These are phyloP conservation scores for Drosophila carrolli DNA, from an alignment of 1,140 invertebrate genomes.

Conservation along the genomic window DNA sequence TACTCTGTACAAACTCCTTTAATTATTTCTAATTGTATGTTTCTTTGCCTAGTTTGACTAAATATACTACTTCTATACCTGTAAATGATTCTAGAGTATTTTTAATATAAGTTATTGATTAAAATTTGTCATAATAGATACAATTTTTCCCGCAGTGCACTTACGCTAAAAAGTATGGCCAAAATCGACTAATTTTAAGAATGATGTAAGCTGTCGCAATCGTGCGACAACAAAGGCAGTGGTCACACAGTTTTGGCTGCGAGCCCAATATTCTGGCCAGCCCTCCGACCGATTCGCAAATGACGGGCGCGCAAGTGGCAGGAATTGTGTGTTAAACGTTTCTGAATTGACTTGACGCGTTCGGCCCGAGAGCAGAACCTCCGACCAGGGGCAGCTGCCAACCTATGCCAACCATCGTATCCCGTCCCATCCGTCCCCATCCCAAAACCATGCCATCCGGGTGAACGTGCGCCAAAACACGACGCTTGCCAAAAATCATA, in stretches of 20 bases:
- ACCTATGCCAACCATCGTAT: neutral
- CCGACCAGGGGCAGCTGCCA: conserved; percentile 22
- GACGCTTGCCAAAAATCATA: conserved; percentile 72
- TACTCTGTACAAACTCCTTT: too few species aligned
- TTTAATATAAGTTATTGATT: too few species aligned
- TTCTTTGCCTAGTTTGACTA: too few species aligned
- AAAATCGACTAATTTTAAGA: conserved; percentile 81
- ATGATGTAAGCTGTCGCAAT: conserved; percentile 83
- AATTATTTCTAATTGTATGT: too few species aligned
- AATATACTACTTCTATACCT: too few species aligned
- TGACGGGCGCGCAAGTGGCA: conserved; percentile 71
- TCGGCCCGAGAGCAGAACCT: conserved; percentile 18
- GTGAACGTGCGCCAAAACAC: conserved; percentile 70
- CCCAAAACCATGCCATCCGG: conserved; percentile 12
- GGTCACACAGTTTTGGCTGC: conserved; percentile 65
- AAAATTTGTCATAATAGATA: too few species aligned
- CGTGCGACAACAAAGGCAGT: conserved; percentile 41
- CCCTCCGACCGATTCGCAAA: conserved; percentile 40
- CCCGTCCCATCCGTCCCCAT: neutral
- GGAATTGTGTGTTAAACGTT: conserved; percentile 78
- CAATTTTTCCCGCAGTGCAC: conserved; percentile 4
- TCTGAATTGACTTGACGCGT: conserved; percentile 71
- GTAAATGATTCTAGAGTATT: too few species aligned
- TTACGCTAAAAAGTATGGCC: conserved; percentile 43
- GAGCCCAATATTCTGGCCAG: conserved; percentile 58